These are phyloP conservation scores for Nannospalax galili DNA, from an alignment of 2,113 vertebrate genomes.

Conservation along the genomic window DNA sequence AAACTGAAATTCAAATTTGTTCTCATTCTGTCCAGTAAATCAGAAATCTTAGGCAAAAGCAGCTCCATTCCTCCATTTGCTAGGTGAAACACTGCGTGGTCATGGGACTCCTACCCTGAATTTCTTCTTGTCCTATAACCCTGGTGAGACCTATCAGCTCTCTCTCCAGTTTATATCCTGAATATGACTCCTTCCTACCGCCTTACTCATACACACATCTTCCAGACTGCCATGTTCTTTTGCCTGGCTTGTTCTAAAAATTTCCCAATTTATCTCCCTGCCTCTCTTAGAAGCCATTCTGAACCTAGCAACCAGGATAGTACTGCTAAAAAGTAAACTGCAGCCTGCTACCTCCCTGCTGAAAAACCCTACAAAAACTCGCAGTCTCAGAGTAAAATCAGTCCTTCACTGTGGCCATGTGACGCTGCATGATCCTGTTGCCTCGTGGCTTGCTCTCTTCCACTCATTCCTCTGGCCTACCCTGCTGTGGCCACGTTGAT, in stretches of 20 bases:
- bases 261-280: background rate
- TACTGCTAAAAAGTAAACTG: background rate
- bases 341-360: background rate
- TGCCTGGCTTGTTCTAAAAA: background rate
- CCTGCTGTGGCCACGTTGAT: background rate
- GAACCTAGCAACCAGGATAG: background rate
- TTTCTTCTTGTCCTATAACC: background rate
- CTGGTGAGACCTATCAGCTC: background rate
- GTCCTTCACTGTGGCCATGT: background rate
- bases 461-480: too few species aligned
- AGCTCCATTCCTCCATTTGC: background rate
- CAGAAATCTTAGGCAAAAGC: background rate
- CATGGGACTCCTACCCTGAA: background rate
- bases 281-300: background rate
- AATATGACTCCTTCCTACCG: background rate
- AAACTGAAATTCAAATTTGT: background rate
- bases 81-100: background rate
- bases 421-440: rapidly evolving
- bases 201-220: background rate
- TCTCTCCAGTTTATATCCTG: background rate
- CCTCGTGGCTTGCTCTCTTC: background rate
- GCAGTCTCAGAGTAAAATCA: background rate
- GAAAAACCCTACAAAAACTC: background rate
- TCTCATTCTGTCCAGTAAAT: background rate
- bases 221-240: background rate